These are phyloP conservation scores for Graptemys geographica DNA, from an alignment of 2,797 vertebrate genomes.

Conservation along the genomic window DNA sequence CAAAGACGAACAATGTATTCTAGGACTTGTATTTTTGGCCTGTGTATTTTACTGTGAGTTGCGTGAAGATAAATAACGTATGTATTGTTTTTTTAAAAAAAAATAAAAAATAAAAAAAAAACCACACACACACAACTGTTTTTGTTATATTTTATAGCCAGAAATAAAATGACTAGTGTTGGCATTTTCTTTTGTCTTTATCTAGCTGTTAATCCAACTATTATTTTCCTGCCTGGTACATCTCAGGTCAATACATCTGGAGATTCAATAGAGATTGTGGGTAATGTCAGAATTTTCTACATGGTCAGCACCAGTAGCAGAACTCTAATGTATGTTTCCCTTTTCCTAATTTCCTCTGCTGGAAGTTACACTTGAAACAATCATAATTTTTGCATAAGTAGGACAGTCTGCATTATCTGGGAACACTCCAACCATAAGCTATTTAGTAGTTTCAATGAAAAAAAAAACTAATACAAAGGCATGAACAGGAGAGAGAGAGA, in stretches of 20 bases:
- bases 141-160: slow-evolving; percentile 11
- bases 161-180: slow-evolving; percentile 52
- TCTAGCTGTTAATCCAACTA: slow-evolving; percentile 31
- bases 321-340: neutral
- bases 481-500: neutral
- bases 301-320: neutral
- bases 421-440: neutral
- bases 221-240: slow-evolving; percentile 1
- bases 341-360: neutral
- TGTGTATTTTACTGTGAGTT: slow-evolving; percentile 42
- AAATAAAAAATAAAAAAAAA: neutral
- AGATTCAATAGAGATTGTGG: fast-evolving
- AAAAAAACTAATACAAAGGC: neutral
- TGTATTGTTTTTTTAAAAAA: neutral
- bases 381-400: neutral
- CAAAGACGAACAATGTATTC: slow-evolving; percentile 44
- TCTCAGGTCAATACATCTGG: neutral
- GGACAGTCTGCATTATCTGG: neutral
- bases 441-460: neutral
- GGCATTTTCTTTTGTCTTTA: neutral
- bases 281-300: neutral
- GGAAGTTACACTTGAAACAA: neutral
- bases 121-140: neutral
- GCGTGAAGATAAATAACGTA: slow-evolving; percentile 50
- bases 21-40: slow-evolving; percentile 17